These are phyloP conservation scores for Heteropelma amictum DNA, from an alignment of 2,888 invertebrate genomes.

Conservation along the genomic window DNA sequence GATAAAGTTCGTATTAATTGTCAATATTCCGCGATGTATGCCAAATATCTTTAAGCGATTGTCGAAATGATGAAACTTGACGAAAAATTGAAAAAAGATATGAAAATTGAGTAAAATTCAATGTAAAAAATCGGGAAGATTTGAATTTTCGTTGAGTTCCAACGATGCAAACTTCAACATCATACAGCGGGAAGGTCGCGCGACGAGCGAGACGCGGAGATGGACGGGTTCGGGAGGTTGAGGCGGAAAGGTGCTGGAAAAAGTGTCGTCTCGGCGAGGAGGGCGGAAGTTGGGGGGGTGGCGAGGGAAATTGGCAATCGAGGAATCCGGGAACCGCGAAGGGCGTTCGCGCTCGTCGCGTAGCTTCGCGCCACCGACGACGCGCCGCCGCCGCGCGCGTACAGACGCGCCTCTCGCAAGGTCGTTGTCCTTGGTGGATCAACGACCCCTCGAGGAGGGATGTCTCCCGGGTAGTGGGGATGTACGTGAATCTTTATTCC, in stretches of 20 bases:
- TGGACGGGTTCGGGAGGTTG: background rate
- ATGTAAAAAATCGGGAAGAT: too few relatives aligned
- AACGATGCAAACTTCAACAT: too few relatives aligned
- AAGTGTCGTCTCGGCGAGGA: background rate
- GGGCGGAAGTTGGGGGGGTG: background rate
- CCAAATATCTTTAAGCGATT: too few relatives aligned
- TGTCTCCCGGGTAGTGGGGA: slow-evolving; percentile 63
- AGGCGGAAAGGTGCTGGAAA: slow-evolving; percentile 6
- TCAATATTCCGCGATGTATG: too few relatives aligned
- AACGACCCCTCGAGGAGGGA: slow-evolving; percentile 76
- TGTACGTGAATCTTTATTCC: slow-evolving; percentile 58
- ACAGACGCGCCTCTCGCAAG: slow-evolving; percentile 67
- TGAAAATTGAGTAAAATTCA: too few relatives aligned
- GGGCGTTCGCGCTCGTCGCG: slow-evolving; percentile 69
- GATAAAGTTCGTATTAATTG: too few relatives aligned
- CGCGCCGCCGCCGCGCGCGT: slow-evolving; percentile 63
- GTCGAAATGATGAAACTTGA: too few relatives aligned
- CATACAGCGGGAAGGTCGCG: background rate
- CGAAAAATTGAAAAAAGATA: too few relatives aligned
- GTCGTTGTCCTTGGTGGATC: slow-evolving; percentile 78
- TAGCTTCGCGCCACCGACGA: slow-evolving; percentile 10
- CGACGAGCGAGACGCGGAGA: background rate
- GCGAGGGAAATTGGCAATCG: slow-evolving; percentile 71
- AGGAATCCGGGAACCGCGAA: slow-evolving; percentile 75
- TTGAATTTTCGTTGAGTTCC: too few relatives aligned